phyloP scores from a whole-genome alignment of 2,888 invertebrate species.

The Cyclophora punctaria region DNA sequence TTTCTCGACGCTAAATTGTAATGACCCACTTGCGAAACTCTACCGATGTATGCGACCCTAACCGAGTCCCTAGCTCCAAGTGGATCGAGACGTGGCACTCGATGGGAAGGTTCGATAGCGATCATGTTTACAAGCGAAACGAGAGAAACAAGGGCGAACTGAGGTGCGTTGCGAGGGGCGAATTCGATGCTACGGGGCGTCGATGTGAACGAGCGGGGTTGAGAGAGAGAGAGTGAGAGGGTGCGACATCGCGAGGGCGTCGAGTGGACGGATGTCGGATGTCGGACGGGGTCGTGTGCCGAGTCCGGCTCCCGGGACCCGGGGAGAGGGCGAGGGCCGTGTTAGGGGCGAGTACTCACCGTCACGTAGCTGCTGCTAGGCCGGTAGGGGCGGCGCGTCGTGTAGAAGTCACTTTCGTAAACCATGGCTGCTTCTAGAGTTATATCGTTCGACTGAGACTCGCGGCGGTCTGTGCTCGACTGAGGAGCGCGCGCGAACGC shows the following conservation, averaged over 20 bases:
- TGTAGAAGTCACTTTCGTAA: constrained; percentile 94
- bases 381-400: constrained; percentile 88
- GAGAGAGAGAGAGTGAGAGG: neutral
- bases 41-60: constrained; percentile 29
- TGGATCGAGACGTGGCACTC: constrained; percentile 6
- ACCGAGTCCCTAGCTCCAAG: constrained; percentile 18
- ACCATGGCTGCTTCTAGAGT: constrained; percentile 79
- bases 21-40: constrained; percentile 61
- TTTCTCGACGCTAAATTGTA: constrained; percentile 40
- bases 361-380: constrained; percentile 87
- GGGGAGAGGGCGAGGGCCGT: constrained; percentile 61
- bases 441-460: constrained; percentile 62
- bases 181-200: constrained; percentile 7
- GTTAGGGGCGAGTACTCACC: constrained; percentile 58
- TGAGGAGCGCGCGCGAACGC: constrained; percentile 43
- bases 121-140: constrained; percentile 59
- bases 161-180: constrained; percentile 31
- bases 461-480: constrained; percentile 70
- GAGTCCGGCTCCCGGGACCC: constrained; percentile 59
- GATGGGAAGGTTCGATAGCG: constrained; percentile 36
- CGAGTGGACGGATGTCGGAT: constrained; percentile 27
- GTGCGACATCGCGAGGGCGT: constrained; percentile 12
- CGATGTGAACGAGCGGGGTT: constrained; percentile 23
- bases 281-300: constrained; percentile 66
- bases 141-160: constrained; percentile 31